Evolutionary conservation across 1,140 invertebrate genomes (phyloP), one percentile per base, ranked within the genome.

Genomic region (Hesperophylax magnus): DNA sequence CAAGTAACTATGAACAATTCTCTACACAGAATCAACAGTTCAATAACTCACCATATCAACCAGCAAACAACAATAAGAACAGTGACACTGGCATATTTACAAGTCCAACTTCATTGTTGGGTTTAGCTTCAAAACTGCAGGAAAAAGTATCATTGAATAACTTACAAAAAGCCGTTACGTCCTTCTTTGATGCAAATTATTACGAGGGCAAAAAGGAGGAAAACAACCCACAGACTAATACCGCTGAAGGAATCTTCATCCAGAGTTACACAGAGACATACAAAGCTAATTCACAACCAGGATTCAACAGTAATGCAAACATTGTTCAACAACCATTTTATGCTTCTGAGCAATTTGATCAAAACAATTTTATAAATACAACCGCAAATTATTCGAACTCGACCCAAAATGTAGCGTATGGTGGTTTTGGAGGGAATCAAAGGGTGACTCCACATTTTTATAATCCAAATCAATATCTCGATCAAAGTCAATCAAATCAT

Each of bases 111-210:
- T 9, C 69, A 11, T 52, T 72, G 20, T 22, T 72, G 17, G 72
- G 72, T 27, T 39, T 76, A 15, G n/a, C 53, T 7, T 27, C 72
- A 24, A 81, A 71, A 71, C 20, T 81, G 4, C 74, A 89, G 0
- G 86, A 86, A 61, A 86, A 87, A 31, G 85, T 90, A 39, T 87
- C 88, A 60, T 52, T 81, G 18, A 69, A 71, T 18, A 81, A 77
- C 4, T 6, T 81, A 0, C 74, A 89, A 0, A 87, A 86, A 85
- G 87, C 82, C 9, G 88, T 90, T 5, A 89, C 88, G 1, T 88
- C 88, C 6, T 89, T 90, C 79, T 90, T 90, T 34, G 88, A 90
- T 83, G 88, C 89, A 5, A 79, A 47, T 47, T 79, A 79, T 52
- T 79, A 58, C 2, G 85, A 84, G 58, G 87, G 88, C 72, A 88